These are phyloP conservation scores for Athetis lepigone DNA, from an alignment of 2,888 invertebrate species.

Conservation along the genomic window DNA sequence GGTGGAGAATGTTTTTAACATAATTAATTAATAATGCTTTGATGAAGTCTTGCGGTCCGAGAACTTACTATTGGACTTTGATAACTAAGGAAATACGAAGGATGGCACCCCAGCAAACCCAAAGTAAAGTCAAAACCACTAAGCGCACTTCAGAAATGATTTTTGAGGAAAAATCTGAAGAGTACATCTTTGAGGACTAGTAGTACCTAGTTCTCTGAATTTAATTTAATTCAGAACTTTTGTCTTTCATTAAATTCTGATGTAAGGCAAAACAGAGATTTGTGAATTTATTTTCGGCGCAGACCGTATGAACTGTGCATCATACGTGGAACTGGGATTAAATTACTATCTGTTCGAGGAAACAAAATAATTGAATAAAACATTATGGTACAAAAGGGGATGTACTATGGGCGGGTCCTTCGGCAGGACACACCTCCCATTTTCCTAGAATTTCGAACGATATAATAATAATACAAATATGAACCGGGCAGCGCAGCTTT, in stretches of 20 bases:
- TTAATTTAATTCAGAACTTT: too few relatives aligned
- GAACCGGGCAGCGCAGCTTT: neutral
- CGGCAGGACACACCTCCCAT: conserved; percentile 17
- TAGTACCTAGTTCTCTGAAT: too few relatives aligned
- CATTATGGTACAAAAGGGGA: conserved; percentile 16
- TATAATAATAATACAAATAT: neutral
- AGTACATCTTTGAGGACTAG: neutral
- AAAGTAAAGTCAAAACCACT: neutral
- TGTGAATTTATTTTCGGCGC: too few relatives aligned
- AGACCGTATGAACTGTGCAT: neutral
- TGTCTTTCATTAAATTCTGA: neutral
- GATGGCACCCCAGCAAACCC: neutral
- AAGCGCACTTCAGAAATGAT: neutral
- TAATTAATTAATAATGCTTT: neutral
- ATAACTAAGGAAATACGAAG: neutral
- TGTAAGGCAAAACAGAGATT: too few relatives aligned
- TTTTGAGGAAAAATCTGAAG: neutral
- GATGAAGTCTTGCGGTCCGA: neutral
- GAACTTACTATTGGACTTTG: neutral
- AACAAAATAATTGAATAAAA: conserved; percentile 8
- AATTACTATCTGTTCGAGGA: neutral
- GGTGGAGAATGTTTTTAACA: neutral
- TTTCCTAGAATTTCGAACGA: conserved; percentile 12
- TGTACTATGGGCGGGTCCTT: conserved; percentile 13
- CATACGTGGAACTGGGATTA: neutral